phyloP scores from a whole-genome alignment of 2,888 invertebrate species.

The Yponomeuta evonymella region DNA sequence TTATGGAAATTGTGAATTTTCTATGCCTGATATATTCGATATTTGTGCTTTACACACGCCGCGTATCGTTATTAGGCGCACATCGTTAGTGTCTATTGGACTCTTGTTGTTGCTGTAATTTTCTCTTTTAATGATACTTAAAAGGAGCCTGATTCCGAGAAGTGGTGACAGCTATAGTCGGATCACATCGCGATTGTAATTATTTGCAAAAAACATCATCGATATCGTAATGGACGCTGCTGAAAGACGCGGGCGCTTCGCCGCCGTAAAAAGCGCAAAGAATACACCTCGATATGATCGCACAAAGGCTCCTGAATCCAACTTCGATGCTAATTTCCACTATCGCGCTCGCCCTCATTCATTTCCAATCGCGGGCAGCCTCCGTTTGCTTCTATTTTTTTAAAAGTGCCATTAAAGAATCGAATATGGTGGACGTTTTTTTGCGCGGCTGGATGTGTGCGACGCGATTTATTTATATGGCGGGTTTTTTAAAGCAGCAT shows the following conservation, averaged over 20 bases:
- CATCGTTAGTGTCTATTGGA: background rate
- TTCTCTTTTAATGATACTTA: background rate
- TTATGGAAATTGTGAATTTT: slow-evolving; percentile 5
- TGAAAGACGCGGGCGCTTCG: slow-evolving; percentile 53
- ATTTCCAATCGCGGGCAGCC: slow-evolving; percentile 73
- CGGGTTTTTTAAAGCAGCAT: slow-evolving; percentile 73
- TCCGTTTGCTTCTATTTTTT: slow-evolving; percentile 72
- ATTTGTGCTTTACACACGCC: background rate
- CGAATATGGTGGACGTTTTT: slow-evolving; percentile 72
- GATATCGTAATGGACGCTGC: slow-evolving; percentile 59
- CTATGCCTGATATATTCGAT: slow-evolving; percentile 1
- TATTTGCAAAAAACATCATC: slow-evolving; percentile 68
- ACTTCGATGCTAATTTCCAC: slow-evolving; percentile 77
- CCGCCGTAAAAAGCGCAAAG: slow-evolving; percentile 74
- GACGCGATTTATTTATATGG: slow-evolving; percentile 76
- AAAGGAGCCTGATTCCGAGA: background rate
- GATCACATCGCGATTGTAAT: slow-evolving; percentile 55
- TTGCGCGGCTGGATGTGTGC: slow-evolving; percentile 63
- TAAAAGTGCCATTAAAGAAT: slow-evolving; percentile 73
- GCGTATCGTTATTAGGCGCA: background rate
- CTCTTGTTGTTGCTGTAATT: background rate
- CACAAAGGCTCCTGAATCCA: slow-evolving; percentile 75
- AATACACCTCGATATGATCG: slow-evolving; percentile 76
- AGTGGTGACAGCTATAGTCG: slow-evolving; percentile 30
- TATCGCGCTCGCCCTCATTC: slow-evolving; percentile 75